A percentile compares a stretch with the other conserved stretches of the same genome.
Evolutionary conservation across 2,113 vertebrate genomes (phyloP).

Genomic region (Colossoma macropomum): DNA sequence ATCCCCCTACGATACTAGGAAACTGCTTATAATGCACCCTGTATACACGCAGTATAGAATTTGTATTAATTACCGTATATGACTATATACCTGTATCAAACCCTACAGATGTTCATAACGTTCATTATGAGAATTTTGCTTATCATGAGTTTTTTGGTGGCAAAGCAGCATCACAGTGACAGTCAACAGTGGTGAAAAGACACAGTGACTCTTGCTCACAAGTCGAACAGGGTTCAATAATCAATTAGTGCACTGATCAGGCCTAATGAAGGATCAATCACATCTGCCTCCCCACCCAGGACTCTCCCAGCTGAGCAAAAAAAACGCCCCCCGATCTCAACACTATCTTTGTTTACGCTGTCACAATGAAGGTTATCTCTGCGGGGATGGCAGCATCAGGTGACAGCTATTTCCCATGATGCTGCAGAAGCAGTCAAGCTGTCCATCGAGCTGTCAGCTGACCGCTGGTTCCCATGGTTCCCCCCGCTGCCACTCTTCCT

Average conservation of each 20-base stretch:
- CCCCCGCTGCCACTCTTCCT: constrained; percentile 83
- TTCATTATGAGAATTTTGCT: too few species aligned
- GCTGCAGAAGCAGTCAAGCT: constrained; percentile 94
- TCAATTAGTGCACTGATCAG: constrained; percentile 73
- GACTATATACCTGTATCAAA: too few species aligned
- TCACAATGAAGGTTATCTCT: constrained; percentile 99
- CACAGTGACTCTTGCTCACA: background rate
- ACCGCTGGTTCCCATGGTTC: constrained; percentile 92
- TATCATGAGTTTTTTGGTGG: too few species aligned
- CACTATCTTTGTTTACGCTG: constrained; percentile 86
- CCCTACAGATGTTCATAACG: too few species aligned
- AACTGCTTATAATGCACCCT: too few species aligned
- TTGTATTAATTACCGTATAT: too few species aligned
- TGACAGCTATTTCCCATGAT: constrained; percentile 99
- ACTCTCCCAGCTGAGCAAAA: constrained; percentile 57
- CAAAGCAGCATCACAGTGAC: background rate
- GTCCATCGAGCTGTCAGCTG: constrained; percentile 95
- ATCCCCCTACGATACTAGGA: too few species aligned
- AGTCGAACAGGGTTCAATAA: constrained; percentile 57
- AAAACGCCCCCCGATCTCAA: constrained; percentile 66
- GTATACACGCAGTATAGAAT: too few species aligned
- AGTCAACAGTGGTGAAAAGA: background rate
- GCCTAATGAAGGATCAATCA: constrained; percentile 73
- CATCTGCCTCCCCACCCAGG: constrained; percentile 26
- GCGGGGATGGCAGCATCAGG: constrained; percentile 88